Percentiles rank a stretch among this genome's conserved stretches.
Conservation (phyloP, 2,113 vertebrate species). For the Corydoras sp. region DNA sequence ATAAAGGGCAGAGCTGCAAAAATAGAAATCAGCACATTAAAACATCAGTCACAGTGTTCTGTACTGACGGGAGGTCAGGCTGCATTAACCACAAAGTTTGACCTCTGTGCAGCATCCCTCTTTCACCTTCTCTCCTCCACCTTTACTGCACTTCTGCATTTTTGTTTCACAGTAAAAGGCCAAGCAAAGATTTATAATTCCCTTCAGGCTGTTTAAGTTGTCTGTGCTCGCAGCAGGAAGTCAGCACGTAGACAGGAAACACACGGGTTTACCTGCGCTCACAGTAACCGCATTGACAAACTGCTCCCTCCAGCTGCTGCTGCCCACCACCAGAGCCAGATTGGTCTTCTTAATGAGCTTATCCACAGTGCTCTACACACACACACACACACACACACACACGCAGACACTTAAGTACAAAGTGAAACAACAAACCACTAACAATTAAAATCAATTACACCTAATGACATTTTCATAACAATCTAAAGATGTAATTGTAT, state of each 20-base stretch:
- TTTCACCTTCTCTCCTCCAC: background rate
- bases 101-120: background rate
- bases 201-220: background rate
- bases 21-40: conserved; percentile 4
- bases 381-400: conserved; percentile 43
- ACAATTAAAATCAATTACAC: conserved; percentile 1
- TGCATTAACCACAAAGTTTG: conserved; percentile 9
- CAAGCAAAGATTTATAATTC: conserved; percentile 7
- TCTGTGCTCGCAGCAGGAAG: background rate
- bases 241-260: background rate
- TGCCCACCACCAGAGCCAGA: conserved; percentile 75
- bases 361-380: conserved; percentile 71
- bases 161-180: background rate
- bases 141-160: conserved; percentile 6
- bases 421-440: background rate
- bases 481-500: conserved; percentile 10
- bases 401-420: conserved; percentile 27
- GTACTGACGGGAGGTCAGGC: conserved; percentile 12
- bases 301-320: conserved; percentile 80
- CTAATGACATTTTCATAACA: conserved; percentile 1
- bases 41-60: conserved; percentile 6
- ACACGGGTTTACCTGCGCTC: conserved; percentile 65
- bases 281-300: conserved; percentile 76
- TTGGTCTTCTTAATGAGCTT: conserved; percentile 81
- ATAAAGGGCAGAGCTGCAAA: conserved; percentile 18